Conservation (phyloP, 2,888 invertebrate species). For the Neoaliturus tenellus region DNA sequence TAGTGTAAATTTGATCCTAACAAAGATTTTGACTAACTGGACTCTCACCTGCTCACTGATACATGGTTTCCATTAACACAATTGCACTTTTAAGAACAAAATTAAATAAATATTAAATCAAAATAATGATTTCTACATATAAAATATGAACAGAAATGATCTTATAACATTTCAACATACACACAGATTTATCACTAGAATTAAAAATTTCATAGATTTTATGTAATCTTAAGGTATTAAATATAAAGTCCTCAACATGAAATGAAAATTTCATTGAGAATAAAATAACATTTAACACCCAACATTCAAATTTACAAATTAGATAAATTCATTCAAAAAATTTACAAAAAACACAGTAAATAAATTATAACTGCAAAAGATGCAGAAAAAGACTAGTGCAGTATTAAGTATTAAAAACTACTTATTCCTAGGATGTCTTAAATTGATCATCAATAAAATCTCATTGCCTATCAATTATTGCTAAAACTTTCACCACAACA, state of each 20-base stretch:
- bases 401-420: not conserved
- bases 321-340: not conserved
- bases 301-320: not conserved
- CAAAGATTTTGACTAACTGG: too few relatives aligned
- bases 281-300: not conserved
- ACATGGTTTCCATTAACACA: too few relatives aligned
- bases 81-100: not conserved
- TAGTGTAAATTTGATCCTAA: too few relatives aligned
- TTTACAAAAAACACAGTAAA: slow-evolving; percentile 1
- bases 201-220: not conserved
- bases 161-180: not conserved
- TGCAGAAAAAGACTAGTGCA: not conserved
- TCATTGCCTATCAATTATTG: slow-evolving; percentile 31
- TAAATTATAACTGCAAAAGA: not conserved
- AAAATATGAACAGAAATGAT: not conserved
- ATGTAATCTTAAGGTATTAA: not conserved
- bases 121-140: too few relatives aligned
- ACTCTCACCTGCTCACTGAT: too few relatives aligned
- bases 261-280: not conserved
- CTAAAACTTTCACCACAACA: not conserved
- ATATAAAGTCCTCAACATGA: not conserved
- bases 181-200: not conserved
- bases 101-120: too few relatives aligned
- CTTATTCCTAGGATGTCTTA: not conserved
- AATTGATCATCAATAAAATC: not conserved